Conservation (phyloP, 2,797 vertebrate species). For the Menidia menidia region DNA sequence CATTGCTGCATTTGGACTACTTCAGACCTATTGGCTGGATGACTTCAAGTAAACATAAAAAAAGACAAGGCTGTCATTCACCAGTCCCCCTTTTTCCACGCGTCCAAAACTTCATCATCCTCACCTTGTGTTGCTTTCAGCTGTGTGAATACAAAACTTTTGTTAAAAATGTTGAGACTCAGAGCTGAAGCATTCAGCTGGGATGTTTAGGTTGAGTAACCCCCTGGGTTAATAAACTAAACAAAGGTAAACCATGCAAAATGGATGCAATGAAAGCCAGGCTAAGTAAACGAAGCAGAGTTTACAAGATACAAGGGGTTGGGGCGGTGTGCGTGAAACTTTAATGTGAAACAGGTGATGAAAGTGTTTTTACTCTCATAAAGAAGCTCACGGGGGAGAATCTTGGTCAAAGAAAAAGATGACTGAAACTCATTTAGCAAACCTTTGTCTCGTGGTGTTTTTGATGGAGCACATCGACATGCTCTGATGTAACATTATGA, state of each 20-base stretch:
- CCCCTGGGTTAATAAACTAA: slow-evolving; percentile 99
- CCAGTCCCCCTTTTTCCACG: slow-evolving; percentile 77
- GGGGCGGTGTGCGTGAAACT: slow-evolving; percentile 83
- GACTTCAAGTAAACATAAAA: slow-evolving; percentile 21
- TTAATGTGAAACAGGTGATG: slow-evolving; percentile 95
- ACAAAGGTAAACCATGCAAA: slow-evolving; percentile 98
- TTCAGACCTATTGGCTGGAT: not conserved
- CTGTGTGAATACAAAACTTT: slow-evolving; percentile 84
- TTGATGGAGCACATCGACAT: slow-evolving; percentile 11
- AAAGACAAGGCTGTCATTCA: slow-evolving; percentile 27
- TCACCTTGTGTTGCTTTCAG: slow-evolving; percentile 85
- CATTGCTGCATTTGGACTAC: not conserved
- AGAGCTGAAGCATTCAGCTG: slow-evolving; percentile 89
- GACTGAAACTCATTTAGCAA: slow-evolving; percentile 46
- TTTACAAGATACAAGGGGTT: slow-evolving; percentile 90
- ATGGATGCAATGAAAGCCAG: slow-evolving; percentile 98
- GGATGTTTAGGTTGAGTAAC: slow-evolving; percentile 97
- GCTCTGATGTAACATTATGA: slow-evolving; percentile 13
- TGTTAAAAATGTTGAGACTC: slow-evolving; percentile 88
- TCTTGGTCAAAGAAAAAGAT: slow-evolving; percentile 43
- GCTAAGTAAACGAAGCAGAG: slow-evolving; percentile 95
- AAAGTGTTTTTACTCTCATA: slow-evolving; percentile 65
- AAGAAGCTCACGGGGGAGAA: slow-evolving; percentile 58
- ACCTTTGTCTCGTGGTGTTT: slow-evolving; percentile 18
- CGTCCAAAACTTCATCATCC: slow-evolving; percentile 85